Percentiles rank a stretch among this genome's conserved stretches.
These are phyloP conservation scores for Octomys mimax DNA, from an alignment of 2,797 vertebrate species.

Conservation along the genomic window DNA sequence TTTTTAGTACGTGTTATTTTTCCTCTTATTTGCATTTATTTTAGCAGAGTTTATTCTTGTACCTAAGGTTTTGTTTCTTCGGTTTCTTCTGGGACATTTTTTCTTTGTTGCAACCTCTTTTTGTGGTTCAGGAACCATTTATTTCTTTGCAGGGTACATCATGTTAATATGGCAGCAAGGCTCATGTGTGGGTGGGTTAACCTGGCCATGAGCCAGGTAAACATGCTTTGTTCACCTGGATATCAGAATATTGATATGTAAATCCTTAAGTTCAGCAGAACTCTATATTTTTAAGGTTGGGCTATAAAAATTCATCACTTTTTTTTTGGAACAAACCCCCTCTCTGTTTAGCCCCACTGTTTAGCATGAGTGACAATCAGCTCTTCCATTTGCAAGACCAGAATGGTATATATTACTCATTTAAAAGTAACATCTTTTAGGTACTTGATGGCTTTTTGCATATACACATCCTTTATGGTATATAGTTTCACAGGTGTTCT, in stretches of 20 bases:
- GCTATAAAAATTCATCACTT: neutral
- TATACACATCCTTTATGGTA: neutral
- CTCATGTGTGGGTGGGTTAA: neutral
- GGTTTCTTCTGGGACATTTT: neutral
- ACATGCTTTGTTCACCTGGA: neutral
- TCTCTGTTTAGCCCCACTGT: neutral
- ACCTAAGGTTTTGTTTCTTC: neutral
- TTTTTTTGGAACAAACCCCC: neutral
- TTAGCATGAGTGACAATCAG: neutral
- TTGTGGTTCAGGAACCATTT: neutral
- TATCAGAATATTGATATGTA: neutral
- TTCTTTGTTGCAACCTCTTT: neutral
- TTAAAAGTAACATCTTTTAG: neutral
- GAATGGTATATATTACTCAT: neutral
- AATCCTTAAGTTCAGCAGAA: neutral
- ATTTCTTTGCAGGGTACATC: neutral
- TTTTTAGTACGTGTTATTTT: neutral
- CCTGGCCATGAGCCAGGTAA: neutral
- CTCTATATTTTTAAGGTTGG: neutral
- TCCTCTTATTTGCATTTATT: neutral
- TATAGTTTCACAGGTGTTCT: neutral
- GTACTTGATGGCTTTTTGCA: neutral
- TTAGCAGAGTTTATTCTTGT: neutral
- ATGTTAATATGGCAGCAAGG: neutral
- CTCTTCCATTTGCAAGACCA: neutral